phyloP scores from a whole-genome alignment of 1,140 invertebrate genomes.

The Cheumatopsyche charites region DNA sequence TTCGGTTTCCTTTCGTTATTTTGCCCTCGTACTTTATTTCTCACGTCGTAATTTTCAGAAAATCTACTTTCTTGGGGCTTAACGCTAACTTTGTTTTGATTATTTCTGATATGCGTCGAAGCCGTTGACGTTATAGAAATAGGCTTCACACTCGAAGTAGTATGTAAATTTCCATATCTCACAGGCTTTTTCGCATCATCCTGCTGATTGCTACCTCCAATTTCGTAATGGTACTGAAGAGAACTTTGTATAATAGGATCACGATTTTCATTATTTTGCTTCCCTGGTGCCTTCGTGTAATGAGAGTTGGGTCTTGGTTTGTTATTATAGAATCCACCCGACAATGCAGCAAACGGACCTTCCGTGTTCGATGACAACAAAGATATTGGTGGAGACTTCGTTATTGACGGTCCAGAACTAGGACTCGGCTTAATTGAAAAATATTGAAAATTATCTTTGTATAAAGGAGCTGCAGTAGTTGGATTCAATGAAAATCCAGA shows the following conservation, averaged over 20 bases:
- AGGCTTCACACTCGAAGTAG: slow-evolving; percentile 49
- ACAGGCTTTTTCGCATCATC: slow-evolving; percentile 25
- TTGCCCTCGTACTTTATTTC: slow-evolving; percentile 19
- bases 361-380: slow-evolving; percentile 54
- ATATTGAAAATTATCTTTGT: slow-evolving; percentile 45
- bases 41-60: slow-evolving; percentile 41
- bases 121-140: slow-evolving; percentile 28
- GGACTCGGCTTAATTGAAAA: slow-evolving; percentile 42
- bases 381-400: slow-evolving; percentile 62
- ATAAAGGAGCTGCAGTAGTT: slow-evolving; percentile 30
- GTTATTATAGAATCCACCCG: slow-evolving; percentile 65
- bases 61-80: slow-evolving; percentile 37
- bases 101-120: slow-evolving; percentile 24
- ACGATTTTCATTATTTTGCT: slow-evolving; percentile 22
- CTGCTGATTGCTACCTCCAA: slow-evolving; percentile 25
- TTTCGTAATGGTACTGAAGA: slow-evolving; percentile 41
- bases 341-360: slow-evolving; percentile 58
- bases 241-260: slow-evolving; percentile 32
- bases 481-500: slow-evolving; percentile 32
- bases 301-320: slow-evolving; percentile 50
- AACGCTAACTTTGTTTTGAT: slow-evolving; percentile 13
- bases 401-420: slow-evolving; percentile 52
- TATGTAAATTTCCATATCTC: slow-evolving; percentile 51
- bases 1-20: slow-evolving; percentile 27
- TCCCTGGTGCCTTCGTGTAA: slow-evolving; percentile 41